Base-by-base conservation (phyloP, 2,888 invertebrate genomes). In the Andricus quercusramuli region DNA sequence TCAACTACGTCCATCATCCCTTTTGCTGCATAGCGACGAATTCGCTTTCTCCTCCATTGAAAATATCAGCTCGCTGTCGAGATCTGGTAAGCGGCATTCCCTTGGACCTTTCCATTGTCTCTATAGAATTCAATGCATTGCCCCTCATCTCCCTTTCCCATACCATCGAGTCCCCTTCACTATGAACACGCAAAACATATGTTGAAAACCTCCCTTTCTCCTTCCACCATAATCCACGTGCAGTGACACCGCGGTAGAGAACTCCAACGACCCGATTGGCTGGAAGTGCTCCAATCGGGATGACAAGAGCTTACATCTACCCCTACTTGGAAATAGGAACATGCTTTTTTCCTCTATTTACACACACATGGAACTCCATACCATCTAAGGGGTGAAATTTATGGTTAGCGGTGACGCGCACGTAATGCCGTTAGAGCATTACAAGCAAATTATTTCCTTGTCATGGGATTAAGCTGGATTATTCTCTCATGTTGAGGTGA, bases 391-490 rank as follows among this genome's bases (percentile, higher is more conserved):
- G 74, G 56, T 74, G 51, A 32, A 74, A 74, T 74, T 74, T 74
- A 74, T 74, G 74, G 74, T 74, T 74, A 51, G 74, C 29, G 74
- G 74, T 74, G 74, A 74, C 74, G 87, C 86, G 83, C 80, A 82
- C 85, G 83, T 89, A 88, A 90, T 85, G 79, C 86, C 84, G 84
- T 87, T 87, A 84, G 81, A 80, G 56, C 29, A 74, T 56, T 74
- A 74, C 74, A 74, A 56, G 59, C 81, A 78, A 84, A 83, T 85
- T 85, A 84, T 82, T 83, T 83, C 62, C 83, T 83, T 84, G 79
- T 79, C 78, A 83, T 78, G 79, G 79, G 77, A 83, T 83, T 81
- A 81, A 66, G 79, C 80, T 78, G 80, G 80, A 79, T 79, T 68
- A 80, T 78, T 81, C 81, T 62, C 15, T 25, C 2, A 62, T 15